These are phyloP conservation scores for Macrosiphum euphorbiae DNA, from an alignment of 2,888 invertebrate genomes.

Conservation along the genomic window DNA sequence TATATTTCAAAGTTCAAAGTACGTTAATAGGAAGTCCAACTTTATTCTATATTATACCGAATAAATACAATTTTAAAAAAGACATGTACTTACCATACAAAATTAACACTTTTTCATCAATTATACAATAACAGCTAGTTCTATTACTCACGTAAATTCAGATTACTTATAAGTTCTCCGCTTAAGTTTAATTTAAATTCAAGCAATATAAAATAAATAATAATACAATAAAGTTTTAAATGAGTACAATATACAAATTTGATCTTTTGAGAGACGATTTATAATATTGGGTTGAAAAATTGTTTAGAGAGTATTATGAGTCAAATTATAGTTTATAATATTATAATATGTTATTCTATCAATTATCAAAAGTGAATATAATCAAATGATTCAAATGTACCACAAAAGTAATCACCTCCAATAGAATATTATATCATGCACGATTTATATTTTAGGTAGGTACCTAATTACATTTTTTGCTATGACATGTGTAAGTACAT, in stretches of 20 bases:
- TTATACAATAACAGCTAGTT: not conserved
- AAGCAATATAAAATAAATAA: not conserved
- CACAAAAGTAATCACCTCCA: not conserved
- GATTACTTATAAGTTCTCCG: not conserved
- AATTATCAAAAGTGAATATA: too few species aligned
- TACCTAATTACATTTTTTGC: not conserved
- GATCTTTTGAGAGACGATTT: not conserved
- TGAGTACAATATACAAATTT: not conserved
- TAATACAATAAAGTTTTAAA: not conserved
- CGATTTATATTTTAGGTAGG: not conserved
- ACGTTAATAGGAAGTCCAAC: too few species aligned
- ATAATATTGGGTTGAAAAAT: not conserved
- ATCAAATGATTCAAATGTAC: not conserved
- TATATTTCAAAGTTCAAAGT: too few species aligned
- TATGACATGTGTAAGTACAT: not conserved
- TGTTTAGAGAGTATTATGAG: not conserved
- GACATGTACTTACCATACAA: not conserved
- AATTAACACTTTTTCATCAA: not conserved
- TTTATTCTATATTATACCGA: too few species aligned
- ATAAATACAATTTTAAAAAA: too few species aligned
- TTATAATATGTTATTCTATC: not conserved
- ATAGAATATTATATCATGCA: not conserved
- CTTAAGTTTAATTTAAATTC: not conserved
- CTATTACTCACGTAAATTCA: not conserved
- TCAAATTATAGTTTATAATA: not conserved